Base-by-base conservation (phyloP, 2,113 vertebrate species). In the Tapirus terrestris region DNA sequence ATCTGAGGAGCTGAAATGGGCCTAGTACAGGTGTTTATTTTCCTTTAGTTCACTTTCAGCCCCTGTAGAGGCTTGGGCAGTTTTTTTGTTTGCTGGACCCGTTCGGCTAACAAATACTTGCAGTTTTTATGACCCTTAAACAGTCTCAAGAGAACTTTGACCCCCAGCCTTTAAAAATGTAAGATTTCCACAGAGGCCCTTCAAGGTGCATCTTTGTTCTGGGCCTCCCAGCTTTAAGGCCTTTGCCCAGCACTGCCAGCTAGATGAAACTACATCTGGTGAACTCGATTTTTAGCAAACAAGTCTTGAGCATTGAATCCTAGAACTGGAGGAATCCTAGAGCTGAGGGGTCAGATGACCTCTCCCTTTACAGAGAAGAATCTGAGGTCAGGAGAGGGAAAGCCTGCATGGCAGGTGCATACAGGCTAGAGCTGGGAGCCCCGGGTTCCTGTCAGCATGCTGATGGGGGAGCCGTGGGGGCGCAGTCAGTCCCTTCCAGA, bases 101-200 rank as follows among this genome's bases (percentile, higher is more conserved):
- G 31, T 48, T 85, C 31, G 16, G 25, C 77, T 91, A 97, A 81
- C 60, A 91, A 61, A 84, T 39, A 58, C 29, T 94, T 92, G 33
- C 3, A n/a, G 51, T 68, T 83, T 79, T 96, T 80, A 29, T 83
- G 56, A 92, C 43, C 27, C 16, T 36, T 84, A 63, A 56, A 33
- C 3, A 77, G 51, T 58, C 43, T 77, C 25, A 53, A 96, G 48
- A 83, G 72, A 79, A 67, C 61, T 27, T 23, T 61, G 83, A 60
- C 48, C 31, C 33, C 48, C 18, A 27, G 45, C 18, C 18, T 93
- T 73, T 63, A 94, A 65, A 65, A 77, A 61, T 68, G 63, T 53
- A 70, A 94, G 83, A 76, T 95, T 95, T 81, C 31, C 60, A 29
- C 61, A 77, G 23, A 36, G 45, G 27, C 75, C 84, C 21, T 76